phyloP scores from a whole-genome alignment of 2,113 vertebrate genomes.

The Typhlomys cinereus region DNA sequence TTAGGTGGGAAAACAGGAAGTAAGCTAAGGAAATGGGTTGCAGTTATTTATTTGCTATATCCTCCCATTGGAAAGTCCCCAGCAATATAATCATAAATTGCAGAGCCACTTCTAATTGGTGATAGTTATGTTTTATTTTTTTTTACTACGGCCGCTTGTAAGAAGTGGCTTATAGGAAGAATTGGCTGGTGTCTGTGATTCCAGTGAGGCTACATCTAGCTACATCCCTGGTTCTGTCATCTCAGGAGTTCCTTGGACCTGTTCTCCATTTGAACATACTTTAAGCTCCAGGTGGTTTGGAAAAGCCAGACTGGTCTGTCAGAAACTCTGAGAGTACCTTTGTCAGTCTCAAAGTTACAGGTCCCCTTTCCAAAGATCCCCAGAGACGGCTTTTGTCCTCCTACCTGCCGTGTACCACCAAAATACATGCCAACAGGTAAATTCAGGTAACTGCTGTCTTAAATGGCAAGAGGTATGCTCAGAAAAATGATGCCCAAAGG shows the following conservation, averaged over 20 bases:
- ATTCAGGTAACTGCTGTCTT: background rate
- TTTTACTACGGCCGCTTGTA: background rate
- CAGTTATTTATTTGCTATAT: background rate
- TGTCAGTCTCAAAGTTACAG: accelerated
- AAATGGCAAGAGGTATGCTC: background rate
- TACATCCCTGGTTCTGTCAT: background rate
- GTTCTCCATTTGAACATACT: background rate
- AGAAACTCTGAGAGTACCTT: background rate
- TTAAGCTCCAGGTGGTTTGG: background rate
- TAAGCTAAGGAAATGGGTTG: background rate
- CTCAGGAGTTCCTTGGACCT: background rate
- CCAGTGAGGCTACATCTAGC: background rate
- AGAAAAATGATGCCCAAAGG: background rate
- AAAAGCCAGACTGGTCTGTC: background rate
- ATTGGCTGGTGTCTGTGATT: background rate
- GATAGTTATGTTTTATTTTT: background rate
- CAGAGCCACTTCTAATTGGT: background rate
- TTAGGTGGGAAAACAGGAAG: background rate
- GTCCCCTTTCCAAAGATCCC: accelerated
- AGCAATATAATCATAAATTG: background rate
- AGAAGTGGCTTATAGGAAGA: background rate
- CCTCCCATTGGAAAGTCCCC: background rate
- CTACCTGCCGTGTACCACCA: too few relatives aligned
- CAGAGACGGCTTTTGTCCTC: background rate
- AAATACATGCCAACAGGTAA: too few relatives aligned